Evolutionary conservation across 2,797 vertebrate species (phyloP), one percentile per base, ranked within the genome.

Genomic region (Crypturellus tataupa): DNA sequence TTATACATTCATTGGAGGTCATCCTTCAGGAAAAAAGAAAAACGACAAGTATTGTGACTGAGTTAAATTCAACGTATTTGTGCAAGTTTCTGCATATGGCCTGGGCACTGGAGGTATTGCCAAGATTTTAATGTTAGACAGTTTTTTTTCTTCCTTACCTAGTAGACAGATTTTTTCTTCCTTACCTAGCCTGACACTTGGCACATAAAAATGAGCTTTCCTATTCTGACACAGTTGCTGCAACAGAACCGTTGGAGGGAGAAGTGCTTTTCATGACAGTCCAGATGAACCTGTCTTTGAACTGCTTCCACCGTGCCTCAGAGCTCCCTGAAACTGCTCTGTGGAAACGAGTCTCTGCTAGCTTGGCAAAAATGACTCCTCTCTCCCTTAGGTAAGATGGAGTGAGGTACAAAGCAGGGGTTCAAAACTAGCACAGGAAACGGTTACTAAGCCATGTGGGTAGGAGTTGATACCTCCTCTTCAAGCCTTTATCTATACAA

Each of bases 1-100:
- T 98, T 97, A 95, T 82, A 87, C 85, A 95, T 97, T 95, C 86
- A 84, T 59, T 95, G 80, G 85, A 98, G 97, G 97, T 98, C 97
- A 97, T 95, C 80, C 95, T 93, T 95, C 78, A 94, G 88, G 68
- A 80, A 91, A 71, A 91, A 64, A 42, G 85, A 90, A 49, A 93
- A 91, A 95, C 58, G 87, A 94, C 72, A 9, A 56, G 55, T 56
- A 96, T 80, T 85, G 90, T 86, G 87, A 95, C 90, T 78, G 96
- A 86, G 83, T 87, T 90, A 94, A 94, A 96, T 94, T 79, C 94
- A 87, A 90, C 39, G 18, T 79, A 69, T 77, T 82, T 73, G 60
- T 90, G 56, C 60, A 90, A 84, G 76, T 62, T 42, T 67, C 40
- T 24, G 24, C 73, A 53, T 60, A 42, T 77, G 68, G 69, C 77